Evolutionary conservation across 2,797 vertebrate genomes (phyloP), one percentile per base, ranked within the genome.

Genomic region (Pyrrhura leucotis): DNA sequence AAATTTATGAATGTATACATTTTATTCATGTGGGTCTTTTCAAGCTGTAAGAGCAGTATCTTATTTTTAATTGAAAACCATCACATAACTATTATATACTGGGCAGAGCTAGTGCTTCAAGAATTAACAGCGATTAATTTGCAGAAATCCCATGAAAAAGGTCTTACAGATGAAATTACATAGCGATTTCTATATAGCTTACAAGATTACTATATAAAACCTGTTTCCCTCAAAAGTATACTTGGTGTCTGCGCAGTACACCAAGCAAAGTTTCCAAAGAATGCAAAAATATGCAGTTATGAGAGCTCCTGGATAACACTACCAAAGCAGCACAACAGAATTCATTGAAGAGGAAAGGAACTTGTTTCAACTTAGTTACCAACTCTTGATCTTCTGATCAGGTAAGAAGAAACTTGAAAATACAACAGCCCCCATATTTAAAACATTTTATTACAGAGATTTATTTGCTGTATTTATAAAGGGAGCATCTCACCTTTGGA

Each of bases 401-500:
- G 21, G 14, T 16, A 68, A 65, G 35, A 89, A 67, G 44, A 73
- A 88, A 78, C 20, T 15, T 84, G 22, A 78, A 92, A 90, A 13
- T 25, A 66, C 17, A 78, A 20, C 58, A 58, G 16, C 31, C 15
- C 68, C 10, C 21, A n/a, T 18, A 88, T 35, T 92, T 77, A 37
- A 28, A 79, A 75, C 8, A 62, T 62, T 83, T 68, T 44, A 68
- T 78, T 47, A 65, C 17, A 86, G 47, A 63, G 18, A 54, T 56
- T 88, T 89, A 84, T 73, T 92, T 44, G 8, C 25, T 47, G 2
- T 74, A 40, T 89, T 94, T 74, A 80, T 31, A 80, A 54, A 86
- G 33, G 0, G 0, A 73, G 82, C 54, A 66, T 88, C 98, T 98
- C 98, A 99, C 99, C 99, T 99, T 99, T 89, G 99, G 99, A 97